Evolutionary conservation across 2,113 vertebrate species (phyloP), one percentile per base, ranked within the genome.

Genomic region (Eonycteris spelaea): DNA sequence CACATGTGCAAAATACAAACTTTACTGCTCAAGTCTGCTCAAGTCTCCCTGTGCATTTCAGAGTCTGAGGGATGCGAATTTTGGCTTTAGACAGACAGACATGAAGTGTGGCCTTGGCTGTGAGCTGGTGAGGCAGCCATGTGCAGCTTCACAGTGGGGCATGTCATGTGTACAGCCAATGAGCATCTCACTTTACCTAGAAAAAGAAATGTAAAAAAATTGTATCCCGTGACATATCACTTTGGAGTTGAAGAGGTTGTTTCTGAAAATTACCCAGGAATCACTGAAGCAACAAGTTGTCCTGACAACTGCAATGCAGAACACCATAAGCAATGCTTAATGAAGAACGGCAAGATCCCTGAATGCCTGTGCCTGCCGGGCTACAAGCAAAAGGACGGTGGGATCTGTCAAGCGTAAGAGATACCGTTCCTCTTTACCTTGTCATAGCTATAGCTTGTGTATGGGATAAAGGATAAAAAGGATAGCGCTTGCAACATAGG

Each of bases 261-360:
- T 94, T 91, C 73, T 86, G 86, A 65, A 83, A 84, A 48, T 95
- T 1, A 90, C 84, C 9, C 21, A 45, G 57, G 59, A 93, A 61
- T 91, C 13, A 0, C 2, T 91, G 28, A 71, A 86, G 61, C n/a
- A 92, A 12, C 74, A 79, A 68, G 83, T 91, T 99, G 98, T 80
- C 0, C 11, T 5, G 0, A 4, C 0, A 0, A 0, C 6, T 99
- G 99, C 95, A 55, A 6, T 0, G 1, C 7, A 7, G 0, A 0
- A 0, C 0, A 7, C 0, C 7, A 91, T 0, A 28, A 15, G 30
- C 94, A 96, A 24, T 99, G 99, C 30, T 0, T 51, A 12, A 1
- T 12, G 68, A 2, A 5, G 0, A 0, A 0, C 1, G 0, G 0
- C 0, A 0, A 0, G 12, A 0, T 0, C 0, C 3, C 38, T 2